Conservation (phyloP, 2,113 vertebrate species). For the Melanerpes aurifrons region DNA sequence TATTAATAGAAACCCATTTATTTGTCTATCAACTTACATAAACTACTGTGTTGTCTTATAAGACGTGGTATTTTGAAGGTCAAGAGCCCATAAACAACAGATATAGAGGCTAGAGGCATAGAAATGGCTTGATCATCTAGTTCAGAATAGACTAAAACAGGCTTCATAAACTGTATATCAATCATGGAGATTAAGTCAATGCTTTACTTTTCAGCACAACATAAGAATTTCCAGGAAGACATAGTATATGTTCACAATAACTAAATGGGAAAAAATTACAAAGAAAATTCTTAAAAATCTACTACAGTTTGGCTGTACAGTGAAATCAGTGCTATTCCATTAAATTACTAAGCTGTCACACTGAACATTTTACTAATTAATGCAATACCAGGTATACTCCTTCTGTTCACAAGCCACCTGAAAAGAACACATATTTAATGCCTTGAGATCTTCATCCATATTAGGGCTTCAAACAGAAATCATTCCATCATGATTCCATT, state of each 20-base stretch:
- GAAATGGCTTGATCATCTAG: neutral
- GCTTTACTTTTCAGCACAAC: neutral
- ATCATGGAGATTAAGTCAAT: neutral
- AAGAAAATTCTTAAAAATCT: neutral
- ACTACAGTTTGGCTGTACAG: neutral
- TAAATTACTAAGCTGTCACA: neutral
- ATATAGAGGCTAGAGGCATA: neutral
- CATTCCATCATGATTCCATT: neutral
- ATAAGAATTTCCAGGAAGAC: neutral
- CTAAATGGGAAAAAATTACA: neutral
- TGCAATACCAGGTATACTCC: neutral
- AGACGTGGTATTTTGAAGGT: slow-evolving; percentile 20
- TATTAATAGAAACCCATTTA: slow-evolving; percentile 61
- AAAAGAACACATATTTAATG: neutral
- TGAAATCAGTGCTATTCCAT: neutral
- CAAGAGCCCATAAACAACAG: neutral
- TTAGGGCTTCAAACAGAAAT: neutral
- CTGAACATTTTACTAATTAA: neutral
- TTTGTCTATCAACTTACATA: slow-evolving; percentile 41
- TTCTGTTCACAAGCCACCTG: neutral
- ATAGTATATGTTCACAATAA: neutral
- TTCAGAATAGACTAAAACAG: neutral
- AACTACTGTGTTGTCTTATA: neutral
- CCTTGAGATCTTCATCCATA: neutral
- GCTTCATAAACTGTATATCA: neutral